Evolutionary conservation across 2,888 invertebrate species (phyloP).

Genomic region (Alviniconcha strummeri): DNA sequence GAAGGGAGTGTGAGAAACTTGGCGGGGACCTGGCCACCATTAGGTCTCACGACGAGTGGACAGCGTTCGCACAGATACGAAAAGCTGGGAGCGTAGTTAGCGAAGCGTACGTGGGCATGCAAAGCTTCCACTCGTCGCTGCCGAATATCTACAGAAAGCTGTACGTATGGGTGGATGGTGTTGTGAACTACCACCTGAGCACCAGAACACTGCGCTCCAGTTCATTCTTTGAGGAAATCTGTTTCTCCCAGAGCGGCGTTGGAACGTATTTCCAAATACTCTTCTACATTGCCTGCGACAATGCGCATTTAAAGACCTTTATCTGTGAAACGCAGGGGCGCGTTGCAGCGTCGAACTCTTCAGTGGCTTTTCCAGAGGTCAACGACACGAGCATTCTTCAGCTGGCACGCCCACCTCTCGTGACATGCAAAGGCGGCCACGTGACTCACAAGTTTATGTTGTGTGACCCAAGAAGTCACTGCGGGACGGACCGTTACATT

Average conservation of each 20-base stretch:
- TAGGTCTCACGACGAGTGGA: neutral
- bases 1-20: conserved; percentile 2
- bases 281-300: neutral
- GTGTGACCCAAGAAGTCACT: conserved; percentile 22
- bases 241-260: neutral
- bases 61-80: neutral
- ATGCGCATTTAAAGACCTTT: neutral
- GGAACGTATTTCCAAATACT: no score
- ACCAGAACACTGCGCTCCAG: neutral
- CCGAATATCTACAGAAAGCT: conserved; percentile 10
- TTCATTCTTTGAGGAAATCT: neutral
- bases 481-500: neutral
- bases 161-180: conserved; percentile 19
- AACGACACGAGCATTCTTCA: neutral
- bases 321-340: neutral
- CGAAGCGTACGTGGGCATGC: neutral
- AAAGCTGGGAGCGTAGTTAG: neutral
- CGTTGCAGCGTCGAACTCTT: neutral
- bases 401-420: neutral
- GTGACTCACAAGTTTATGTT: neutral
- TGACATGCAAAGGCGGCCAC: conserved; percentile 4
- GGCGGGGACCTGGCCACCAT: conserved; percentile 17
- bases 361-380: neutral
- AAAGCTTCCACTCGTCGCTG: neutral
- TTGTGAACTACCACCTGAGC: neutral